Conservation (phyloP, 2,888 invertebrate species). For the Salpingus planirostris region DNA sequence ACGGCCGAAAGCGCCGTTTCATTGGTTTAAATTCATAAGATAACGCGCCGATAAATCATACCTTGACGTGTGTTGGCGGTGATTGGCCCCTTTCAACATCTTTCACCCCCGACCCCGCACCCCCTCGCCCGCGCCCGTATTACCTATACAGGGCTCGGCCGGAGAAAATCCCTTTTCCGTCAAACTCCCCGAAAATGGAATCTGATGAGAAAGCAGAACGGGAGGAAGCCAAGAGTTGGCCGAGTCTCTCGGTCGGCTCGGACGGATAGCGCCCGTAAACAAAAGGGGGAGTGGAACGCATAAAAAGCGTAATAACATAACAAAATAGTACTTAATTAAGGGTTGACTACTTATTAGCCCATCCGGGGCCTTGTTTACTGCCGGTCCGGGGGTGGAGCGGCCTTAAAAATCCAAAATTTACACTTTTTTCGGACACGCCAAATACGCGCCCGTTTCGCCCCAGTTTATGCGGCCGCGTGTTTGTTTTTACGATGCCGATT, state of each 20-base stretch:
- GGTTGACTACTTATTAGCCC: too few relatives aligned
- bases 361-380: too few relatives aligned
- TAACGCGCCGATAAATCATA: slow-evolving; percentile 11
- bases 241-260: too few relatives aligned
- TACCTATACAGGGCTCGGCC: too few relatives aligned
- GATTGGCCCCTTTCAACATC: slow-evolving; percentile 12
- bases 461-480: too few relatives aligned
- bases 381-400: too few relatives aligned
- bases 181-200: slow-evolving; percentile 10
- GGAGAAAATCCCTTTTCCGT: slow-evolving; percentile 12
- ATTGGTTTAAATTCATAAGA: neutral
- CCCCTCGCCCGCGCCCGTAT: slow-evolving; percentile 2
- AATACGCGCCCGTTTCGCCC: too few relatives aligned
- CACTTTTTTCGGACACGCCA: too few relatives aligned
- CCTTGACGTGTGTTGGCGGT: slow-evolving; percentile 11
- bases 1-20: neutral
- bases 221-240: slow-evolving; percentile 1
- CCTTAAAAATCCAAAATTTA: too few relatives aligned
- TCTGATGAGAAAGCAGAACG: slow-evolving; percentile 6
- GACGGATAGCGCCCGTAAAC: slow-evolving; percentile 1
- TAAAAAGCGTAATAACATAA: slow-evolving; percentile 5
- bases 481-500: too few relatives aligned
- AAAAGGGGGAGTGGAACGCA: slow-evolving; percentile 3
- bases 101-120: slow-evolving; percentile 5
- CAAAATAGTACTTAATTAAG: too few relatives aligned